Evolutionary conservation across 2,888 invertebrate genomes (phyloP).

Genomic region (Phaedon cochleariae): DNA sequence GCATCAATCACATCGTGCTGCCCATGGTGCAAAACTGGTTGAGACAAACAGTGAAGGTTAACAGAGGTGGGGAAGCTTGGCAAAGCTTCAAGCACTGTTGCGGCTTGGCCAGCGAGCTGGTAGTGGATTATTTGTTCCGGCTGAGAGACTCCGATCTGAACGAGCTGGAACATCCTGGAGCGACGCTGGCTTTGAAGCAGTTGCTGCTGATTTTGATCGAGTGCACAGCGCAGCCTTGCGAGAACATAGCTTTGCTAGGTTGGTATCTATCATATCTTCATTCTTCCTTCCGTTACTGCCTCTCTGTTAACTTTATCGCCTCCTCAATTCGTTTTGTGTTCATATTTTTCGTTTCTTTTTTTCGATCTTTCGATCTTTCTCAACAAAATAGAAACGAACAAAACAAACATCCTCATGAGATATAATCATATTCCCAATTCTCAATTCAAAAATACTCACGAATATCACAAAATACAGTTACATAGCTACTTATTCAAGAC

Average conservation of each 20-base stretch:
- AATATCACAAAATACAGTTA: too few species aligned
- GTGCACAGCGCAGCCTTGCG: conserved; percentile 89
- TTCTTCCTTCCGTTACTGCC: too few species aligned
- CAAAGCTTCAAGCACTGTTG: conserved; percentile 95
- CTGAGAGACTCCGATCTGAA: conserved; percentile 66
- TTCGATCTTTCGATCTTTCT: too few species aligned
- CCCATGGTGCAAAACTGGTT: conserved; percentile 96
- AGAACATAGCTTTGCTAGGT: conserved; percentile 86
- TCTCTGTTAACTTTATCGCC: too few species aligned
- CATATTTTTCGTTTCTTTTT: too few species aligned
- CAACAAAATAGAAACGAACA: too few species aligned
- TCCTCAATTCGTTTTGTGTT: too few species aligned
- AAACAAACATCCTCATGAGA: too few species aligned
- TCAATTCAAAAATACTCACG: too few species aligned
- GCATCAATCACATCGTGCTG: conserved; percentile 89
- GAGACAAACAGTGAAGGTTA: conserved; percentile 70
- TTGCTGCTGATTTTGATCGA: conserved; percentile 86
- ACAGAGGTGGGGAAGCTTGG: conserved; percentile 79
- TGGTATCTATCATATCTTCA: too few species aligned
- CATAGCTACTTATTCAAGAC: too few species aligned
- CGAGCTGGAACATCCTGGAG: conserved; percentile 62
- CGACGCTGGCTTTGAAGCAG: conserved; percentile 86
- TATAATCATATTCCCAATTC: too few species aligned
- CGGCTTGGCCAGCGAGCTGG: conserved; percentile 89
- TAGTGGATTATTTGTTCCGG: conserved; percentile 85